A percentile compares a stretch with the other conserved stretches of the same genome.
Conservation (phyloP, 1,140 invertebrate species). For the Diorhabda elongata region DNA sequence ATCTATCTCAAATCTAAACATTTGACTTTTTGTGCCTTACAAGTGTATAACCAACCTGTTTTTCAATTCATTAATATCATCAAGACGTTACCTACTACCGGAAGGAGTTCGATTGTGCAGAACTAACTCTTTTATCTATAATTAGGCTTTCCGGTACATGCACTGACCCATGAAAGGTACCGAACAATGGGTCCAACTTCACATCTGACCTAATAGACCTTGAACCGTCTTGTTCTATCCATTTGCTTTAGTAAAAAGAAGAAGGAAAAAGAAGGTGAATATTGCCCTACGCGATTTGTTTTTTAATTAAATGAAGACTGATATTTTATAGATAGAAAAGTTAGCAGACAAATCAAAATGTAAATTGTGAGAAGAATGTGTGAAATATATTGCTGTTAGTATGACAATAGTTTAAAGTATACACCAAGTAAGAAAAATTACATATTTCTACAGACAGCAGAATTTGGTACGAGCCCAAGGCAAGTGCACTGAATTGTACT, state of each 20-base stretch:
- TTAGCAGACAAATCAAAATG: no score
- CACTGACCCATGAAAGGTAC: neutral
- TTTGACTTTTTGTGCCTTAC: neutral
- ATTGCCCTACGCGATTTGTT: neutral
- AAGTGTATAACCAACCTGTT: neutral
- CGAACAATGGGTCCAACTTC: neutral
- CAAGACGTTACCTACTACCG: neutral
- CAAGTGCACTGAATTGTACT: no score
- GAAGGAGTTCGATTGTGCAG: slow-evolving; percentile 1
- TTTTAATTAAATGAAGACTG: no score
- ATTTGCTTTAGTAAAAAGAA: neutral
- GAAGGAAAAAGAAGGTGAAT: neutral
- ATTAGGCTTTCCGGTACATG: neutral
- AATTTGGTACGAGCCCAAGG: no score
- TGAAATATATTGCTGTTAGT: no score
- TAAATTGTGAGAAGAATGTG: no score
- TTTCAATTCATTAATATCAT: neutral
- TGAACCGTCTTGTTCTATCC: neutral
- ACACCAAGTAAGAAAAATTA: no score
- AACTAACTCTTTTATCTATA: neutral
- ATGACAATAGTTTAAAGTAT: no score
- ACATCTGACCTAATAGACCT: neutral
- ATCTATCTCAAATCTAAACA: slow-evolving; percentile 2
- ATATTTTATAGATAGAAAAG: no score
- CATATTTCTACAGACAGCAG: no score